Percentiles rank a stretch among this genome's conserved stretches.
Conservation (phyloP, 2,113 vertebrate species). For the Ramphastos sulfuratus region DNA sequence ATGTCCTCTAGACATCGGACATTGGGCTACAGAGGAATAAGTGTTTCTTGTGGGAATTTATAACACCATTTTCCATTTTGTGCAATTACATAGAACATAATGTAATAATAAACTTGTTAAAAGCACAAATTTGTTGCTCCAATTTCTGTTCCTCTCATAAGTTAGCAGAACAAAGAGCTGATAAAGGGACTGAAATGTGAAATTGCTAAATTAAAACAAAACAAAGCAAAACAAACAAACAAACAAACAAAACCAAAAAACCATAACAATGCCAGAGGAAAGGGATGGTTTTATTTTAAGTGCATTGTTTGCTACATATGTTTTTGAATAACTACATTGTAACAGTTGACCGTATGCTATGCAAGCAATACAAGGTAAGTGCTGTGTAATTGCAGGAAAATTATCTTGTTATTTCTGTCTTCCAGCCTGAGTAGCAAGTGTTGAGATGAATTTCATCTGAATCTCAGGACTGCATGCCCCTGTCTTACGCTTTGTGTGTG, state of each 20-base stretch:
- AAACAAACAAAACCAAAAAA: not conserved
- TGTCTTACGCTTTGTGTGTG: not conserved
- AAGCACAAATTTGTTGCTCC: conserved; percentile 64
- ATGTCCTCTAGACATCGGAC: conserved; percentile 70
- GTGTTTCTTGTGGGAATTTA: conserved; percentile 77
- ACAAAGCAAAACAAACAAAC: not conserved
- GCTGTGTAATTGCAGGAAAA: not conserved
- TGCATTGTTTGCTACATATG: not conserved
- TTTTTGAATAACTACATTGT: conserved; percentile 12
- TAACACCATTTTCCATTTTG: conserved; percentile 68
- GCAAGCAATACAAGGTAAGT: not conserved
- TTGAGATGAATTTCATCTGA: not conserved
- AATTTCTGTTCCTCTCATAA: conserved; percentile 69
- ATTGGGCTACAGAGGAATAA: not conserved
- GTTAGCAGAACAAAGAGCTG: conserved; percentile 76
- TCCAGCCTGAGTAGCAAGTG: not conserved
- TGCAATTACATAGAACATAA: conserved; percentile 72
- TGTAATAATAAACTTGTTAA: conserved; percentile 76
- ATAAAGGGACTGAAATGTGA: conserved; percentile 63
- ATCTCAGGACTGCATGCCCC: not conserved
- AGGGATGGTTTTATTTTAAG: not conserved
- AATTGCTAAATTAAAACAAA: conserved; percentile 64
- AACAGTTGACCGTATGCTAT: not conserved
- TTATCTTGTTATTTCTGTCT: conserved; percentile 12
- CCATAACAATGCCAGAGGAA: not conserved